Percentiles rank a stretch among this genome's conserved stretches.
phyloP scores from a whole-genome alignment of 2,113 vertebrate genomes.

The Apaloderma vittatum region DNA sequence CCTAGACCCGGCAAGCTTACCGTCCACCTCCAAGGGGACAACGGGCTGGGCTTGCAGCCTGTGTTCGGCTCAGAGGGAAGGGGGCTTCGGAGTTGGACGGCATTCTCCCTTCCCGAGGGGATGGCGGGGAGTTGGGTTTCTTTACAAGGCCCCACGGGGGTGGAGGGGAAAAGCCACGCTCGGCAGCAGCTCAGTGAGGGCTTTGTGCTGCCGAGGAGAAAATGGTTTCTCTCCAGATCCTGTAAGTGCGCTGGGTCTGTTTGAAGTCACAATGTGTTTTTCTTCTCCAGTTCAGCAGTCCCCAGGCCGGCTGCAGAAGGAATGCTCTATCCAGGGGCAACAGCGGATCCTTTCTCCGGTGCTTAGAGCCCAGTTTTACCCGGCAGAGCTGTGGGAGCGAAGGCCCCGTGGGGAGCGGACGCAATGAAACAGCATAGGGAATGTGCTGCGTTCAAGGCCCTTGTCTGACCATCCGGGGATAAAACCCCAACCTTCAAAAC shows the following conservation, averaged over 20 bases:
- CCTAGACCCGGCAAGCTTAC: neutral
- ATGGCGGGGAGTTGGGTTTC: constrained; percentile 29
- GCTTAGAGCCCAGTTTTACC: neutral
- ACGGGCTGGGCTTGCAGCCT: accelerated
- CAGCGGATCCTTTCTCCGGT: constrained; percentile 45
- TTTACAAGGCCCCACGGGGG: constrained; percentile 38
- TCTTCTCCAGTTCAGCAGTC: constrained; percentile 71
- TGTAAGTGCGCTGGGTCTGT: constrained; percentile 67
- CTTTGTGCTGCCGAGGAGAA: constrained; percentile 73
- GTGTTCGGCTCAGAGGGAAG: neutral
- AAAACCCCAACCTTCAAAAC: neutral
- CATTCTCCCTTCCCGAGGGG: neutral
- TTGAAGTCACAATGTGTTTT: constrained; percentile 78
- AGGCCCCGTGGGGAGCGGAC: neutral
- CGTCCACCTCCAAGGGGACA: neutral
- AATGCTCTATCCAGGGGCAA: constrained; percentile 55
- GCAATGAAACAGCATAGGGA: accelerated
- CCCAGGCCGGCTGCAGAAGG: constrained; percentile 34
- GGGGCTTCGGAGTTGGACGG: neutral
- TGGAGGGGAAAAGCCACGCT: constrained; percentile 43
- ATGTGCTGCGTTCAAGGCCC: neutral
- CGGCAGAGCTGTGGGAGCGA: neutral
- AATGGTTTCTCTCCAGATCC: constrained; percentile 74
- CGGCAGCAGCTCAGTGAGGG: constrained; percentile 67
- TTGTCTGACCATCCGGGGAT: neutral